Evolutionary conservation across 2,797 vertebrate species (phyloP), one percentile per base, ranked within the genome.

Genomic region (Leucoraja ocellata): DNA sequence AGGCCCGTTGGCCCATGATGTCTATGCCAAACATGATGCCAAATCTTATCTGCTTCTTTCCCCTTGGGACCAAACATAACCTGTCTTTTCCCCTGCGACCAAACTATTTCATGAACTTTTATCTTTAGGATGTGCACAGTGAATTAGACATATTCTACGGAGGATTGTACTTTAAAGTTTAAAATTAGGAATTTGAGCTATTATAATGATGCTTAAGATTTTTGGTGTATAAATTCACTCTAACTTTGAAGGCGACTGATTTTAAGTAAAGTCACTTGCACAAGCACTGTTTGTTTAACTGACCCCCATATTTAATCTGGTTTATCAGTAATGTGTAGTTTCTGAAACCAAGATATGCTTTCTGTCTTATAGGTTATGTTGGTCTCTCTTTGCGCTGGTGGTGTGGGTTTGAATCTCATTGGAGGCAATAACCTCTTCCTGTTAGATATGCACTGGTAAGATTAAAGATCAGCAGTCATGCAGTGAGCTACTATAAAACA

Each of bases 401-500:
- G 99, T 0, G 95, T 99, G 68, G 99, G 99, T 25, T 96, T 99
- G 93, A 99, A 99, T 94, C 96, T 99, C 92, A 97, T 96, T 46
- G 99, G 99, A 94, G 99, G 98, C 93, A 99, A 99, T 95, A 98
- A 99, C 94, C 98, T 99, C 74, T 99, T 99, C 95, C 97, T 99
- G 73, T 96, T 99, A 36, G 98, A 99, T 95, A 99, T 99, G 98
- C 98, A 99, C 95, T 99, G 99, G 99, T 99, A 97, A 98, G 95
- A 32, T 74, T 74, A 73, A n/a, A 4, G 36, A 68, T 74, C 23
- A n/a, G 25, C 78, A 25, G 6, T 92, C 9, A 25, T 36, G n/a
- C 1, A 7, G 39, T 83, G 16, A 94, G 94, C 39, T 90, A 46
- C 23, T n/a, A 23, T 88, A 63, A 25, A 13, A 16, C 63, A 4